These are phyloP conservation scores for Darevskia nairensis DNA, from an alignment of 2,797 vertebrate species.

Conservation along the genomic window DNA sequence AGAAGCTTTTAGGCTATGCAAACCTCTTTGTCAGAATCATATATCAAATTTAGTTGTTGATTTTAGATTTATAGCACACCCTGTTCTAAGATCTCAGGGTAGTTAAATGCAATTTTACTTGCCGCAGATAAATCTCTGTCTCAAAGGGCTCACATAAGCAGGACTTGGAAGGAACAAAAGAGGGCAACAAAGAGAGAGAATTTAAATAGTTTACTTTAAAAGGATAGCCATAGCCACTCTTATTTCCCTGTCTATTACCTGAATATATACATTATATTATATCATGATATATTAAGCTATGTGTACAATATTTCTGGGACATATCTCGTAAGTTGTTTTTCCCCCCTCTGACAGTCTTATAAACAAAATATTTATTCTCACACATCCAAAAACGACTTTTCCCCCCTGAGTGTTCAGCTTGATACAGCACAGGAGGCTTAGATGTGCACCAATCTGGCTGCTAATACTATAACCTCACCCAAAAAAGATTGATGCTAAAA, in stretches of 20 bases:
- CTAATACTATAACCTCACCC: neutral
- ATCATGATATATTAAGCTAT: neutral
- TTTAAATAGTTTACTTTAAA: neutral
- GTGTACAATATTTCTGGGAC: neutral
- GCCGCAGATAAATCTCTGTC: neutral
- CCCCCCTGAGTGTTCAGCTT: neutral
- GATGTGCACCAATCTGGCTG: neutral
- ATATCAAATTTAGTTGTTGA: constrained; percentile 20
- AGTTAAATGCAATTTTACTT: constrained; percentile 12
- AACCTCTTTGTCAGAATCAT: constrained; percentile 11
- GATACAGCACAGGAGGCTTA: neutral
- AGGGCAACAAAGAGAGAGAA: neutral
- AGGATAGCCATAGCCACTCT: neutral
- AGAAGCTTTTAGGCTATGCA: constrained; percentile 24
- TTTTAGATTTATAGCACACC: constrained; percentile 15
- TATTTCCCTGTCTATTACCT: neutral
- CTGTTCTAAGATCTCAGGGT: neutral
- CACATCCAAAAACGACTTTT: neutral
- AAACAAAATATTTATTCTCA: neutral
- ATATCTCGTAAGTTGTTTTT: neutral
- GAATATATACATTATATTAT: neutral
- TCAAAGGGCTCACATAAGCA: neutral
- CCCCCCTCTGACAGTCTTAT: neutral
- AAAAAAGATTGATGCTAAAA: constrained; percentile 41
- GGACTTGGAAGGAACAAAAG: neutral